Evolutionary conservation across 1,140 invertebrate species (phyloP), one percentile per base, ranked within the genome.

Genomic region (Trichonephila inaurata): DNA sequence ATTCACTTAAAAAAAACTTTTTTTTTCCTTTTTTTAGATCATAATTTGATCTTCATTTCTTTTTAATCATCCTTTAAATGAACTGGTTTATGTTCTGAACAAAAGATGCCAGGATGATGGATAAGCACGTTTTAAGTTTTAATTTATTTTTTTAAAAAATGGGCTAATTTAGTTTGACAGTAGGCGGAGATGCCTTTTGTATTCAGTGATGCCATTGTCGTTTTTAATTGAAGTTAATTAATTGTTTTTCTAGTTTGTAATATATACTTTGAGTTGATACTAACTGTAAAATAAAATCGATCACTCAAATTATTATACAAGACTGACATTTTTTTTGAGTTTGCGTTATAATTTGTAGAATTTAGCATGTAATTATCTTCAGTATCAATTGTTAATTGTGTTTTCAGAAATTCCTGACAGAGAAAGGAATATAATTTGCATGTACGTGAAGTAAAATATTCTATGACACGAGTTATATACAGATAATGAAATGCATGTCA

Each of bases 21-120:
- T 28, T 12, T 24, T 69, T 69, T 69, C 28, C 66, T 28, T n/a
- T 69, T 69, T 24, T 21, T 12, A 69, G 51, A 51, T 10, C 7
- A 69, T 69, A n/a, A 69, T 69, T 69, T 28, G n/a, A n/a, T 69
- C 66, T 69, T 69, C 10, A 69, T 69, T 69, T 69, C n/a, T 24
- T 51, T 69, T 69, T 69, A 69, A 24, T 69, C 24, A 24, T 69
- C 66, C 66, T 69, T 24, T 24, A n/a, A 24, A 14, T 24, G 66
- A 69, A 69, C 66, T 69, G 66, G 66, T 69, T 69, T 69, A 24
- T 69, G n/a, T 69, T 69, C 66, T 21, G 66, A 69, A 69, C 66
- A 69, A 69, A 69, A 69, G 66, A 69, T 24, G 24, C 2, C n/a
- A 24, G n/a, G 66, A 69, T 69, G 66, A 69, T 69, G n/a, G 66